Conservation (phyloP, 2,888 invertebrate species). For the Diachrysia chrysitis region DNA sequence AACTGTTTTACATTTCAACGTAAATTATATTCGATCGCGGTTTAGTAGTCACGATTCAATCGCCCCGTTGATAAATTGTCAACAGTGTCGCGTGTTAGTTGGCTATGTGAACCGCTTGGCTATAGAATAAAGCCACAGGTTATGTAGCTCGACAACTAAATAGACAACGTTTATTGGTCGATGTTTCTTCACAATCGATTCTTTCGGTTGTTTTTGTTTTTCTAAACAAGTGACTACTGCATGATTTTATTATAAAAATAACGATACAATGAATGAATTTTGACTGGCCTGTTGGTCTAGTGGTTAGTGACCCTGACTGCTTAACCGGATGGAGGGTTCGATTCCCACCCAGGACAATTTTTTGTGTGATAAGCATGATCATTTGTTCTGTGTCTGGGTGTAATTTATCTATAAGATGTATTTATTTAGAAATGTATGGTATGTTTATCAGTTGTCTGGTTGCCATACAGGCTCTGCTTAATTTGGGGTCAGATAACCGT, state of each 20-base stretch:
- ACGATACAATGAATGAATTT: neutral
- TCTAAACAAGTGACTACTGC: neutral
- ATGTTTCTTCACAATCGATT: neutral
- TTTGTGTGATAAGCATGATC: no score
- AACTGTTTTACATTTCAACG: slow-evolving; percentile 24
- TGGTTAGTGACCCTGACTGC: no score
- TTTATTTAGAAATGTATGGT: no score
- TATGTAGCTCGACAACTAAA: slow-evolving; percentile 7
- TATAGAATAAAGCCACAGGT: slow-evolving; percentile 29
- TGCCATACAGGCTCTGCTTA: no score
- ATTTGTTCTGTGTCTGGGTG: no score
- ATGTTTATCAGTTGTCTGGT: no score
- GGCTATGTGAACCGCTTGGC: slow-evolving; percentile 9
- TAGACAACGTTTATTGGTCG: slow-evolving; percentile 14
- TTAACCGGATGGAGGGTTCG: no score
- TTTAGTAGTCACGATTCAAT: slow-evolving; percentile 5
- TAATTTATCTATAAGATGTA: no score
- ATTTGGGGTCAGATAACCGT: no score
- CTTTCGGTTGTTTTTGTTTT: neutral
- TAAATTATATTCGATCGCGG: slow-evolving; percentile 30
- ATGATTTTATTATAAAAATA: neutral
- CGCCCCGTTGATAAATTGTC: slow-evolving; percentile 28
- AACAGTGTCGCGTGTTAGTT: slow-evolving; percentile 23
- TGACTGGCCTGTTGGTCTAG: no score
- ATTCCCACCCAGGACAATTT: no score